phyloP scores from a whole-genome alignment of 2,797 vertebrate species.

The Crocidura indochinensis region DNA sequence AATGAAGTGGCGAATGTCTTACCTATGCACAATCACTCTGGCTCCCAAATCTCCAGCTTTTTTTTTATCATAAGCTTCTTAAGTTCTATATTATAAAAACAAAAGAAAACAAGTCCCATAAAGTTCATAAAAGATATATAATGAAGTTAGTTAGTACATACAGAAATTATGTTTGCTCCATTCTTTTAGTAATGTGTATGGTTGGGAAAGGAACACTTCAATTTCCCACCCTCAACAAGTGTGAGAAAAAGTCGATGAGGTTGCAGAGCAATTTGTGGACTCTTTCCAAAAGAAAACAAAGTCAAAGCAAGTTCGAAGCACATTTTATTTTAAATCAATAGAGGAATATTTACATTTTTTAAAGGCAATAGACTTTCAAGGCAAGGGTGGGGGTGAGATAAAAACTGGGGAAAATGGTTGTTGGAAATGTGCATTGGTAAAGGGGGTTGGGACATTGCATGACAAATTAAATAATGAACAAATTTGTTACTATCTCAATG shows the following conservation, averaged over 20 bases:
- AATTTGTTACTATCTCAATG: no score
- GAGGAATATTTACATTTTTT: not conserved
- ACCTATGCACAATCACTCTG: no score
- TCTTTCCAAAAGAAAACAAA: conserved; percentile 41
- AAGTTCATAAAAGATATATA: not conserved
- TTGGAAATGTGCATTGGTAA: no score
- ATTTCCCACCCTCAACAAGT: not conserved
- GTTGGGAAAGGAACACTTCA: not conserved
- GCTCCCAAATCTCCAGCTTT: no score
- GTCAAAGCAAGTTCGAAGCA: conserved; percentile 28
- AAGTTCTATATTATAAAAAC: not conserved
- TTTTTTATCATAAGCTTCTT: not conserved
- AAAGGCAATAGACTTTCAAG: not conserved
- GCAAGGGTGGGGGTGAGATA: no score
- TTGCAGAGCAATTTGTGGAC: not conserved
- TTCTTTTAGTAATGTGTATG: not conserved
- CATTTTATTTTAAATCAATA: conserved; percentile 3
- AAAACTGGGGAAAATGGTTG: no score
- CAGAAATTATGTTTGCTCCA: not conserved
- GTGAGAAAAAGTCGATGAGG: not conserved
- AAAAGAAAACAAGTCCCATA: not conserved
- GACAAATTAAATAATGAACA: no score
- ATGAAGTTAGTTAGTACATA: not conserved
- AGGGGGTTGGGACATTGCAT: no score
- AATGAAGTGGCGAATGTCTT: no score